phyloP scores from a whole-genome alignment of 2,888 invertebrate genomes.

The Agonum fuliginosum region DNA sequence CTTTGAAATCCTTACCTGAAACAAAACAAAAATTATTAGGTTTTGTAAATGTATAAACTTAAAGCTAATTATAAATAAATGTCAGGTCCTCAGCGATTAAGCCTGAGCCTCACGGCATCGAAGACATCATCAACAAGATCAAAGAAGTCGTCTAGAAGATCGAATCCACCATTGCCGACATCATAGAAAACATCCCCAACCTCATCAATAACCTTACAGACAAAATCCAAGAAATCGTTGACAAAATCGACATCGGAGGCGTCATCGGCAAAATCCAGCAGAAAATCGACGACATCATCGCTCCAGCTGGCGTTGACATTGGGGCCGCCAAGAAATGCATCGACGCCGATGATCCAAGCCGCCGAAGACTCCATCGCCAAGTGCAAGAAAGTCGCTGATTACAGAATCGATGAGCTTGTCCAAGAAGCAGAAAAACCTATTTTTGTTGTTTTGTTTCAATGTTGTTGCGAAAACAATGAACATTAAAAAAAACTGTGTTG shows the following conservation, averaged over 20 bases:
- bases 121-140: slow-evolving; percentile 14
- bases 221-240: slow-evolving; percentile 46
- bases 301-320: slow-evolving; percentile 11
- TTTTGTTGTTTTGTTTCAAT: no score
- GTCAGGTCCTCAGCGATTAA: no score
- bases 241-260: slow-evolving; percentile 12
- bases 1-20: no score
- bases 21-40: no score
- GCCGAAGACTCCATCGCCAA: background rate
- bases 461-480: no score
- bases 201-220: background rate
- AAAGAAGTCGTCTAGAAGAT: slow-evolving; percentile 29
- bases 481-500: no score
- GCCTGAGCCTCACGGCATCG: background rate
- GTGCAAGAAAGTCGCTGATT: slow-evolving; percentile 20
- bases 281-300: slow-evolving; percentile 35
- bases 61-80: no score
- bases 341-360: slow-evolving; percentile 5
- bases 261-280: slow-evolving; percentile 15
- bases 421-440: no score
- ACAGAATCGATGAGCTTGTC: no score
- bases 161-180: background rate
- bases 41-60: no score
- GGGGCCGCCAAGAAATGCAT: slow-evolving; percentile 31
- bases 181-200: slow-evolving; percentile 13